phyloP scores from a whole-genome alignment of 2,888 invertebrate genomes.

The Caenorhabditis angaria region DNA sequence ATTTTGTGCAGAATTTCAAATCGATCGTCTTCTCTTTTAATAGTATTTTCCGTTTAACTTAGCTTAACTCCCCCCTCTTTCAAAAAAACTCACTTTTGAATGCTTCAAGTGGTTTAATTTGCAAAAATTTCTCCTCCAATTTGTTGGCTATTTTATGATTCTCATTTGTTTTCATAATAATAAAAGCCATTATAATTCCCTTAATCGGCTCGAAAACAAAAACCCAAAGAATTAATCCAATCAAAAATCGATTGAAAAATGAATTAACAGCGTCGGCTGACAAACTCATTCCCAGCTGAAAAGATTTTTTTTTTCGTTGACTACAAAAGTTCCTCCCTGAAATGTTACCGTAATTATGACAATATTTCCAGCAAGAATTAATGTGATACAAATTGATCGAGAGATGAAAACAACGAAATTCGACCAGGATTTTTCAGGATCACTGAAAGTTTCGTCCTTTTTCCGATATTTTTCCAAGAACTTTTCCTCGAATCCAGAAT shows the following conservation, averaged over 20 bases:
- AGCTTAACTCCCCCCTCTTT: background rate
- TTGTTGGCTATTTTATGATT: constrained; percentile 40
- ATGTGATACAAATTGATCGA: constrained; percentile 10
- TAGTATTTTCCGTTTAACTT: too few species aligned
- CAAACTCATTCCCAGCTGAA: constrained; percentile 34
- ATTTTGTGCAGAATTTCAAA: too few species aligned
- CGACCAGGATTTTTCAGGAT: constrained; percentile 28
- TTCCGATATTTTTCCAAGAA: constrained; percentile 11
- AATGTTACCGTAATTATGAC: constrained; percentile 5
- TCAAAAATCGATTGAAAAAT: constrained; percentile 44
- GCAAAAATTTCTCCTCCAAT: constrained; percentile 36
- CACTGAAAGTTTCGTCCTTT: constrained; percentile 23
- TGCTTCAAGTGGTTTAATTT: constrained; percentile 23
- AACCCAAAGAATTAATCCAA: constrained; percentile 41
- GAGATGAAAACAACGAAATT: constrained; percentile 7
- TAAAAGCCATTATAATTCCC: constrained; percentile 32
- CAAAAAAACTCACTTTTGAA: constrained; percentile 31
- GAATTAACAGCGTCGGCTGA: constrained; percentile 44
- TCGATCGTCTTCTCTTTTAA: too few species aligned
- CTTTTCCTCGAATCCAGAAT: constrained; percentile 17
- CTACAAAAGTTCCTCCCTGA: too few species aligned
- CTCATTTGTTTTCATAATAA: constrained; percentile 25
- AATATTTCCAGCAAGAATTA: constrained; percentile 16
- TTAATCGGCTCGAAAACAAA: constrained; percentile 54
- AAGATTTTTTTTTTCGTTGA: too few species aligned